phyloP scores from a whole-genome alignment of 1,140 invertebrate genomes.

The Stegodyphus dumicola region DNA sequence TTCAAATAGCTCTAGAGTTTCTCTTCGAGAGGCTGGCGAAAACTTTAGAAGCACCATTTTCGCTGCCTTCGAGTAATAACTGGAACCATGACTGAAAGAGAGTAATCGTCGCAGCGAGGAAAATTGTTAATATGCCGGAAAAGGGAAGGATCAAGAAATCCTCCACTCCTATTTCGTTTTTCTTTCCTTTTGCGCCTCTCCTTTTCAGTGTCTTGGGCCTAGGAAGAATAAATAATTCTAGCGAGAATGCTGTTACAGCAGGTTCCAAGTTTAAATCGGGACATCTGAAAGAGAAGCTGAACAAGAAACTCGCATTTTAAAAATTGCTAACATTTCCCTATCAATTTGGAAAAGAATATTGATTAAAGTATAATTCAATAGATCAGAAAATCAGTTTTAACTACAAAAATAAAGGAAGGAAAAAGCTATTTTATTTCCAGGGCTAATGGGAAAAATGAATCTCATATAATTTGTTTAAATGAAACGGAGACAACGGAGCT shows the following conservation, averaged over 20 bases:
- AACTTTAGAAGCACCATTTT: constrained; percentile 36
- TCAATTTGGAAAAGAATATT: too few relatives aligned
- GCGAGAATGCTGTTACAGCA: background rate
- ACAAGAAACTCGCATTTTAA: too few relatives aligned
- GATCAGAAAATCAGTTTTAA: too few relatives aligned
- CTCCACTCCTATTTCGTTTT: background rate
- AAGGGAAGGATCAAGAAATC: background rate
- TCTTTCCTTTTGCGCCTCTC: background rate
- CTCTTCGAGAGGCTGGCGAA: constrained; percentile 5
- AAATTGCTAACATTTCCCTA: too few relatives aligned
- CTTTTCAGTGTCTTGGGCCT: background rate
- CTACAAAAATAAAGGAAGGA: too few relatives aligned
- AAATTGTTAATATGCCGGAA: constrained; percentile 42
- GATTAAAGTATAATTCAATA: too few relatives aligned
- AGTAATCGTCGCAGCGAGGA: constrained; percentile 20
- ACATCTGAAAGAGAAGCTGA: background rate
- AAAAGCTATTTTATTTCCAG: too few relatives aligned
- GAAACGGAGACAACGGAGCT: too few relatives aligned
- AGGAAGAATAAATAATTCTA: background rate
- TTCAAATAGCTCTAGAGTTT: constrained; percentile 36
- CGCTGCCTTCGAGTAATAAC: constrained; percentile 24
- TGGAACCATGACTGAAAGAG: constrained; percentile 21
- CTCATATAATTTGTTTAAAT: too few relatives aligned
- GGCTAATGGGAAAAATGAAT: too few relatives aligned
- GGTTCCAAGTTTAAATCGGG: background rate